These are phyloP conservation scores for Parnassius apollo DNA, from an alignment of 2,888 invertebrate genomes.

Conservation along the genomic window DNA sequence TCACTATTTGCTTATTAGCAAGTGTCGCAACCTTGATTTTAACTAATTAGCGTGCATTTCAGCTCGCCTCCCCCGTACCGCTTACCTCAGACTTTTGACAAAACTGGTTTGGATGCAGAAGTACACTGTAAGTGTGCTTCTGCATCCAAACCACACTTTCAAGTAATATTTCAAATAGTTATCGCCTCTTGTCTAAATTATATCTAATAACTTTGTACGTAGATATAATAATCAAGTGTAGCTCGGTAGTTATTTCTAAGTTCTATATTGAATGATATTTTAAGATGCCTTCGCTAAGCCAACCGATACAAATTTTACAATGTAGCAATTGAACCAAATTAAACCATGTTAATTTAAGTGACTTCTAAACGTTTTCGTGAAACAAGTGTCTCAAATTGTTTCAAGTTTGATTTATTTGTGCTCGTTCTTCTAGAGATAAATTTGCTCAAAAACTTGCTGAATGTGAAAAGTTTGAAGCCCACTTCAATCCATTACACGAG, in stretches of 20 bases:
- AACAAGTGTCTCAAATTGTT: slow-evolving; percentile 77
- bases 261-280: not conserved
- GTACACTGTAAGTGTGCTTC: too few species aligned
- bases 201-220: not conserved
- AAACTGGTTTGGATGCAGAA: too few species aligned
- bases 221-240: not conserved
- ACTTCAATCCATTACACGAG: slow-evolving; percentile 80
- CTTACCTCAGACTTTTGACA: too few species aligned
- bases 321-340: slow-evolving; percentile 17
- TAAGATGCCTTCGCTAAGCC: not conserved
- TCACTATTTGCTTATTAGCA: too few species aligned
- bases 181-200: not conserved
- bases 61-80: too few species aligned
- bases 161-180: slow-evolving; percentile 33
- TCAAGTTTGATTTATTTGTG: slow-evolving; percentile 78
- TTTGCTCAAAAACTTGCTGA: slow-evolving; percentile 78
- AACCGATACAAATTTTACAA: not conserved
- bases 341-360: slow-evolving; percentile 50
- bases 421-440: slow-evolving; percentile 75
- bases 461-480: slow-evolving; percentile 79
- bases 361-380: slow-evolving; percentile 65
- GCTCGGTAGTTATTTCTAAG: too few species aligned
- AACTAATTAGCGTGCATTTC: too few species aligned
- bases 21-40: too few species aligned
- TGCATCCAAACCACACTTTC: slow-evolving; percentile 49